phyloP scores from a whole-genome alignment of 2,888 invertebrate genomes.

The Conops quadrifasciatus region DNA sequence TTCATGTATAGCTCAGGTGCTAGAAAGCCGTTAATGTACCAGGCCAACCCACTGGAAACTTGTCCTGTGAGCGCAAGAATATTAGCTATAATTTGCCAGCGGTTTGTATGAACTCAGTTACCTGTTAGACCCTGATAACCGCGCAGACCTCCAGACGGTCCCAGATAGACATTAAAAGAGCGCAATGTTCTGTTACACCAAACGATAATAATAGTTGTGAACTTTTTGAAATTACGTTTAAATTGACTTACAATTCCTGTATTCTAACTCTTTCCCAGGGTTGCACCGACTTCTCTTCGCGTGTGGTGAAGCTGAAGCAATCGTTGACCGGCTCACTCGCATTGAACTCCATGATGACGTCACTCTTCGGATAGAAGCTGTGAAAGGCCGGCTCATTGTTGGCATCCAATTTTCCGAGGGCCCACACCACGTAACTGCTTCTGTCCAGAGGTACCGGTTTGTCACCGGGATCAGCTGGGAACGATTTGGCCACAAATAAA shows the following conservation, averaged over 20 bases:
- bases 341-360: slow-evolving; percentile 74
- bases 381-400: slow-evolving; percentile 85
- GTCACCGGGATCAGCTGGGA: slow-evolving; percentile 78
- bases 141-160: slow-evolving; percentile 82
- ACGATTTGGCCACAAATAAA: neutral
- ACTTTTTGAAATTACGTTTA: neutral
- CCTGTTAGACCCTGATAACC: slow-evolving; percentile 80
- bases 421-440: slow-evolving; percentile 80
- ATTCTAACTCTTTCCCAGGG: slow-evolving; percentile 74
- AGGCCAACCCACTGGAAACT: slow-evolving; percentile 78
- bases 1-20: slow-evolving; percentile 88
- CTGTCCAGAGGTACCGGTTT: slow-evolving; percentile 74
- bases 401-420: slow-evolving; percentile 80
- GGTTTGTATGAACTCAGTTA: slow-evolving; percentile 49
- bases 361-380: slow-evolving; percentile 77
- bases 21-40: slow-evolving; percentile 92
- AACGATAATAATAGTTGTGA: neutral
- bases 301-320: slow-evolving; percentile 77
- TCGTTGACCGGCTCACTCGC: slow-evolving; percentile 73
- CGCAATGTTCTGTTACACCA: slow-evolving; percentile 69
- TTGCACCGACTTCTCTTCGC: slow-evolving; percentile 59
- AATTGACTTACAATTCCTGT: slow-evolving; percentile 68
- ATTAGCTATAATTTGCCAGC: neutral
- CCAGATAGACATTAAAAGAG: slow-evolving; percentile 82
- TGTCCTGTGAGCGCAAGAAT: slow-evolving; percentile 65